Conservation (phyloP, 2,888 invertebrate genomes). For the Parnassius glacialis region DNA sequence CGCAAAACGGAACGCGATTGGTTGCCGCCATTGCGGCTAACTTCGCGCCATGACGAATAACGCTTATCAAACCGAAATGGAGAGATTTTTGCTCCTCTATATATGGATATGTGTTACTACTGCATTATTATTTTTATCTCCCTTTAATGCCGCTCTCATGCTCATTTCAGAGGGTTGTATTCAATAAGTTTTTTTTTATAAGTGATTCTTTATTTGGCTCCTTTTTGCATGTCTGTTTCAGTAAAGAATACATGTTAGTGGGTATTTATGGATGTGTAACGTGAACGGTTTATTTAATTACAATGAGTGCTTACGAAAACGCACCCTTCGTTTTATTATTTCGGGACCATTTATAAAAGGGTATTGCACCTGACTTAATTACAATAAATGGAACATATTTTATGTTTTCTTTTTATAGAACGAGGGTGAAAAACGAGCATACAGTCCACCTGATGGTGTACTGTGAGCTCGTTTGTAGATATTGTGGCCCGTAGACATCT, state of each 20-base stretch:
- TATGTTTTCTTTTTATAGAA: too few relatives aligned
- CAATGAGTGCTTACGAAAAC: constrained; percentile 6
- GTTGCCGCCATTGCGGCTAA: constrained; percentile 48
- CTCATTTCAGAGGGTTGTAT: constrained; percentile 14
- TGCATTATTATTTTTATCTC: constrained; percentile 34
- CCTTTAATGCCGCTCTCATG: constrained; percentile 22
- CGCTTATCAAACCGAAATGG: constrained; percentile 51
- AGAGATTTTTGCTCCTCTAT: constrained; percentile 51
- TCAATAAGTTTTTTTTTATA: constrained; percentile 28
- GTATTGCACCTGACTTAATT: too few relatives aligned
- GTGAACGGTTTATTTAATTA: constrained; percentile 16
- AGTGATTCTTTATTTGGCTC: constrained; percentile 45
- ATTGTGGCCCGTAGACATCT: too few relatives aligned
- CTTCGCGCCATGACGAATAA: constrained; percentile 49
- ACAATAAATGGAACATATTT: too few relatives aligned
- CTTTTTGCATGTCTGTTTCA: constrained; percentile 44
- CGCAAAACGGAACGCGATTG: constrained; percentile 54
- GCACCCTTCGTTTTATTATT: constrained; percentile 14
- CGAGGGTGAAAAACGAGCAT: too few relatives aligned
- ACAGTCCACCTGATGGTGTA: too few relatives aligned
- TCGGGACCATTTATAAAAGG: not conserved
- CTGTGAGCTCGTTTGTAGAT: too few relatives aligned
- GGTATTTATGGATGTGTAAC: constrained; percentile 40
- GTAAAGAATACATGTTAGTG: constrained; percentile 45
- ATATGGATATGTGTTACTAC: constrained; percentile 43